Evolutionary conservation across 2,797 vertebrate species (phyloP).

Genomic region (Neosilurus hyrtlii): DNA sequence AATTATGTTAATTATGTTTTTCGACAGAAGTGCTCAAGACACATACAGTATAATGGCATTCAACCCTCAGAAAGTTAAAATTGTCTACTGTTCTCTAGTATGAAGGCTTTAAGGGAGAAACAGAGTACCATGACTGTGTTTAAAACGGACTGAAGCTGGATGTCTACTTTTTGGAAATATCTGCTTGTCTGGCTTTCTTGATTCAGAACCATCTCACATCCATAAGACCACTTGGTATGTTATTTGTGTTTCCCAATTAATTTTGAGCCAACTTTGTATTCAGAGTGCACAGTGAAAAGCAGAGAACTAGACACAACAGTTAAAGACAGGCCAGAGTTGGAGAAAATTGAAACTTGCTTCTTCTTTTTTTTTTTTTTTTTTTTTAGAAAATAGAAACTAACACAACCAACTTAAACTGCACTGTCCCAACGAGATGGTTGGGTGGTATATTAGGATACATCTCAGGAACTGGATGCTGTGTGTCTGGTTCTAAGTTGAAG

Average conservation of each 20-base stretch:
- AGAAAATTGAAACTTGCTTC: neutral
- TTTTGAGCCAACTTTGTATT: constrained; percentile 34
- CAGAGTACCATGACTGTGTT: neutral
- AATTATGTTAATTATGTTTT: too few relatives aligned
- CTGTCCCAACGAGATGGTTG: neutral
- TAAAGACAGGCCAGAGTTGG: constrained; percentile 43
- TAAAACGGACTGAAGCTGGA: neutral
- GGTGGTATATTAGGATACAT: constrained; percentile 30
- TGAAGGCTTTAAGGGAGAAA: too few relatives aligned
- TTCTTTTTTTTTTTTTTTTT: neutral
- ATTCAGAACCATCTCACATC: constrained; percentile 11
- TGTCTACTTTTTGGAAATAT: constrained; percentile 6
- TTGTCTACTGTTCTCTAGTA: too few relatives aligned
- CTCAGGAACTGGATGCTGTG: constrained; percentile 7
- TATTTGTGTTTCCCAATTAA: constrained; percentile 25
- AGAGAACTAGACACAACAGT: constrained; percentile 46
- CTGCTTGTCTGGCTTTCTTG: constrained; percentile 1
- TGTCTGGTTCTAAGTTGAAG: constrained; percentile 28
- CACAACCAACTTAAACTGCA: neutral
- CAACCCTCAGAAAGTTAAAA: too few relatives aligned
- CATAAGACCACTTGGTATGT: constrained; percentile 15
- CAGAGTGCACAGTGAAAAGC: constrained; percentile 13
- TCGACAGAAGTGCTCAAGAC: too few relatives aligned
- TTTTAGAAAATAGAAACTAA: neutral
- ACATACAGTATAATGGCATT: too few relatives aligned